Base-by-base conservation (phyloP, 2,888 invertebrate species). In the Orthonevra nobilis region DNA sequence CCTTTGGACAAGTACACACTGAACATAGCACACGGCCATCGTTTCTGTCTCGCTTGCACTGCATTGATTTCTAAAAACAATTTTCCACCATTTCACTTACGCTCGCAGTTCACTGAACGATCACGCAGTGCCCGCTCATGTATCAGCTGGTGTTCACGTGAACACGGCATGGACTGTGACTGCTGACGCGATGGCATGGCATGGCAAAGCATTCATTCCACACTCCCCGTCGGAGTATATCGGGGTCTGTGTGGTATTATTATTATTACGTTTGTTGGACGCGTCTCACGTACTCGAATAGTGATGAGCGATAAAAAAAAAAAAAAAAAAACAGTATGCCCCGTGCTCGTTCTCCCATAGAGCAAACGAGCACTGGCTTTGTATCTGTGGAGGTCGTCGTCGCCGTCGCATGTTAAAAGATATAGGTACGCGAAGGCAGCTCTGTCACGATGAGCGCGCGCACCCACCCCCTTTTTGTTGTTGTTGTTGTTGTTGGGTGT, bases 91-190 rank as follows among this genome's bases (percentile, higher is more conserved):
- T 87, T 86, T 84, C 85, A 81, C 82, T 88, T 84, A 19, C 83
- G 83, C 87, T 52, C 68, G 81, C 56, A 74, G 56, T 68, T 63
- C 83, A 84, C 82, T 83, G 84, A 83, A 82, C 83, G 87, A 88
- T 88, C 89, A 89, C 87, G 88, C 89, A 88, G 84, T 83, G 83
- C 84, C 84, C 88, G 89, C 88, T 90, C 90, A 88, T 89, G 88
- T 83, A 92, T 92, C 94, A 94, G 92, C 91, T 92, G 89, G 89
- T 89, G 93, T 91, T 91, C 95, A 96, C 95, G 95, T 95, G 95
- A 94, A 94, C 92, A 92, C 87, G 93, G 86, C 81, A 82, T 84
- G 84, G 61, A 60, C 54, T 73, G 73, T 73, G 73, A 73, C 79
- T 79, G 70, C 61, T 61, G 79, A 68, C 61, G 68, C 72, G 70